Conservation (phyloP, 2,888 invertebrate genomes). For the Oasisia sp. region DNA sequence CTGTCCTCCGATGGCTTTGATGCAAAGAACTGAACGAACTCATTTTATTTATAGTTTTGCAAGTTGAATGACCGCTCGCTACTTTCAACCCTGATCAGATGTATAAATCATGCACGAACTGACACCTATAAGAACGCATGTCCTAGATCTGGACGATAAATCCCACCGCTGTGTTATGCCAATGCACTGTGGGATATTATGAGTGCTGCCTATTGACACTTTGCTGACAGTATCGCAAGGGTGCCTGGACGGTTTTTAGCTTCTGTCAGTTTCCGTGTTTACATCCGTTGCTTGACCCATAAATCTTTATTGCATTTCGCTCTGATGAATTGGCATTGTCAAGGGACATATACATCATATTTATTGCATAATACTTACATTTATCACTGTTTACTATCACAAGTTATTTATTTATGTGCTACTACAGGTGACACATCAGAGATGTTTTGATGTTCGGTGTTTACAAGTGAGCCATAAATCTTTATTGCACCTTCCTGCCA, state of each 20-base stretch:
- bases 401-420: background rate
- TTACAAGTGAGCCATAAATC: background rate
- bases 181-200: background rate
- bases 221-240: background rate
- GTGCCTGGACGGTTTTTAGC: background rate
- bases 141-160: background rate
- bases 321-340: background rate
- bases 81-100: background rate
- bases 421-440: background rate
- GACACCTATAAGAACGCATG: background rate
- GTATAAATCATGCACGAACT: background rate
- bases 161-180: background rate
- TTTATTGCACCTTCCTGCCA: background rate
- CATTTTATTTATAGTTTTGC: background rate
- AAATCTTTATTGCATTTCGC: slow-evolving; percentile 4
- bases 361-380: background rate
- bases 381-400: background rate
- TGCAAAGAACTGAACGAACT: too few species aligned
- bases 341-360: background rate
- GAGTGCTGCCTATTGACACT: background rate
- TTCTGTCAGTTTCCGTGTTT: background rate
- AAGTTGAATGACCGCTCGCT: background rate
- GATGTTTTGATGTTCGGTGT: background rate
- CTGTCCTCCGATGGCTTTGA: too few species aligned
- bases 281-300: background rate